phyloP scores from a whole-genome alignment of 2,113 vertebrate species.

The Notiomystis cincta region DNA sequence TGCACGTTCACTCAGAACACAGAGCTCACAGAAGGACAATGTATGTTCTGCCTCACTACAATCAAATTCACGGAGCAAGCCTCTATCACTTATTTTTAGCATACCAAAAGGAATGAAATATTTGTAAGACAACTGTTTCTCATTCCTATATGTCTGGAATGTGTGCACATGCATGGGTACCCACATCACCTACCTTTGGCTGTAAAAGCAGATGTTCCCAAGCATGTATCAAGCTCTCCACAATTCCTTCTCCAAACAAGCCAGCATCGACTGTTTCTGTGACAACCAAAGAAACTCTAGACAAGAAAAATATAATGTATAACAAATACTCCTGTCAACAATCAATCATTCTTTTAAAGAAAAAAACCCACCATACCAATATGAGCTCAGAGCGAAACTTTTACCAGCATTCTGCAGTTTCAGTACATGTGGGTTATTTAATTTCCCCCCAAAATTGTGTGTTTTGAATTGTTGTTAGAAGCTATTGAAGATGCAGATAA shows the following conservation, averaged over 20 bases:
- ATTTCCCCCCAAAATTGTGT: not conserved
- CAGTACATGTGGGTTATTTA: not conserved
- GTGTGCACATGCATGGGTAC: not conserved
- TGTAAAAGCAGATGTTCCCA: slow-evolving; percentile 93
- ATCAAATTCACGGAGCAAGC: not conserved
- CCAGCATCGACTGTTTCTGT: slow-evolving; percentile 98
- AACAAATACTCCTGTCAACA: not conserved
- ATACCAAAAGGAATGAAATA: not conserved
- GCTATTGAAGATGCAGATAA: not conserved
- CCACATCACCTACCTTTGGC: slow-evolving; percentile 78
- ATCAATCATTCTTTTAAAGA: not conserved
- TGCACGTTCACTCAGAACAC: not conserved
- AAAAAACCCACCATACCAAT: fast-evolving
- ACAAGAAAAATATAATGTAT: not conserved
- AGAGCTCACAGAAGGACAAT: not conserved
- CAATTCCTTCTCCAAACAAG: slow-evolving; percentile 96
- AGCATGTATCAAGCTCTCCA: slow-evolving; percentile 96
- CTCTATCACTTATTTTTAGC: not conserved
- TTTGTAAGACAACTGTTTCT: not conserved
- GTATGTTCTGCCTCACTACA: not conserved
- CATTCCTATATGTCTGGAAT: not conserved
- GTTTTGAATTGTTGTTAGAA: not conserved
- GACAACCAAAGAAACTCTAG: slow-evolving; percentile 94
- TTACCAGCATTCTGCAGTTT: not conserved
- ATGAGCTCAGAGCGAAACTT: not conserved